A percentile compares a stretch with the other conserved stretches of the same genome.
phyloP scores from a whole-genome alignment of 2,888 invertebrate species.

The Drosophila nigricruria region DNA sequence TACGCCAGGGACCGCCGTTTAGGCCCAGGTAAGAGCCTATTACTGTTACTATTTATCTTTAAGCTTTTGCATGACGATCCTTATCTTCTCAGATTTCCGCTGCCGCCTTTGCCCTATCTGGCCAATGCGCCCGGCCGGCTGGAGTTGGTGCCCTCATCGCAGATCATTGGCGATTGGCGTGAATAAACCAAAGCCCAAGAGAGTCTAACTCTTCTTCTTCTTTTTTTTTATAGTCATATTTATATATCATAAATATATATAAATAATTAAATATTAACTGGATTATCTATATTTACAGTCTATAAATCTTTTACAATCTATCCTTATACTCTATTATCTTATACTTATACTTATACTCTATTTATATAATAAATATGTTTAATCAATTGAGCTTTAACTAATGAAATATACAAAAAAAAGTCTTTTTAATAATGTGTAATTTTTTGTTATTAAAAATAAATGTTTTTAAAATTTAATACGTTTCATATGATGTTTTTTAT shows the following conservation, averaged over 20 bases:
- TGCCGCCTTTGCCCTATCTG: constrained; percentile 47
- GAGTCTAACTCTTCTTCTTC: not conserved
- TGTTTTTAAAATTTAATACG: no score
- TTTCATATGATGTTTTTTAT: no score
- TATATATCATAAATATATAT: not conserved
- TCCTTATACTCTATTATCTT: not conserved
- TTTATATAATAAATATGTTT: not conserved
- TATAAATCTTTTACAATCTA: not conserved
- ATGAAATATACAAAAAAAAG: not conserved
- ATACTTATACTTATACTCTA: not conserved
- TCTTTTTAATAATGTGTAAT: not conserved
- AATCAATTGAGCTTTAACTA: constrained; percentile 1
- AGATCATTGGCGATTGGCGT: constrained; percentile 71
- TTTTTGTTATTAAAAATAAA: not conserved
- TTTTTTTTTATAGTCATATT: constrained; percentile 22
- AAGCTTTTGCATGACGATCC: no score
- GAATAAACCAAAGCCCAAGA: constrained; percentile 45
- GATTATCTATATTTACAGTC: not conserved
- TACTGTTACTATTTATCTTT: not conserved
- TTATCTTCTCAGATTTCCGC: constrained; percentile 34
- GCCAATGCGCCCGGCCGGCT: constrained; percentile 58
- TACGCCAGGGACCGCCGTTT: constrained; percentile 15
- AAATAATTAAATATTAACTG: not conserved
- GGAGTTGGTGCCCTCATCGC: constrained; percentile 72
- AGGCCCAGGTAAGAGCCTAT: constrained; percentile 44